Evolutionary conservation across 2,113 vertebrate species (phyloP).

Genomic region (Bujurquina vittata): DNA sequence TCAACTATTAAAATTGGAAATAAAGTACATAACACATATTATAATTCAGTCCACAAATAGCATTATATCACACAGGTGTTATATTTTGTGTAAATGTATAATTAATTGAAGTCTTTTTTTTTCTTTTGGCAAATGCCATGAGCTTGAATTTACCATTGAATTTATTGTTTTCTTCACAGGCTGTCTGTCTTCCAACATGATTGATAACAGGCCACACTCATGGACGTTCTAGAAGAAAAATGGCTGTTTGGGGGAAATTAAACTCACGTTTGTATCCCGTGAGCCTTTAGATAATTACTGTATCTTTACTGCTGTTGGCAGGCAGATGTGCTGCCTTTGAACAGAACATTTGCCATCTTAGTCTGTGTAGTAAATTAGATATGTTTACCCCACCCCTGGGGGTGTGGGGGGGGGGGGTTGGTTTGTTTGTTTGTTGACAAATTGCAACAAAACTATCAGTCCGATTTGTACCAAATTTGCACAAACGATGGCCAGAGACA

Average conservation of each 20-base stretch:
- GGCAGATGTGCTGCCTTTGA: no score
- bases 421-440: no score
- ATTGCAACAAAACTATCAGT: no score
- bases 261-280: neutral
- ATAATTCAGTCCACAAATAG: neutral
- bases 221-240: neutral
- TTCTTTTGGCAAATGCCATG: neutral
- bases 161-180: neutral
- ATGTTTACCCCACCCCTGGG: no score
- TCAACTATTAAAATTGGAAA: neutral
- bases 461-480: no score
- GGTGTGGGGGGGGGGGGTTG: no score
- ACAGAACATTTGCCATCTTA: no score
- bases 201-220: neutral
- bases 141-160: neutral
- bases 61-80: neutral
- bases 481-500: no score
- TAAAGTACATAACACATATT: neutral
- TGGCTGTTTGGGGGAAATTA: neutral
- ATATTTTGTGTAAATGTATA: neutral
- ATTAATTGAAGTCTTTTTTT: neutral
- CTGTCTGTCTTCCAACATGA: neutral
- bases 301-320: no score
- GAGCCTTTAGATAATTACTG: no score
- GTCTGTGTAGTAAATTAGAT: neutral